Evolutionary conservation across 2,113 vertebrate genomes (phyloP), one percentile per base, ranked within the genome.

Genomic region (Tenrec ecaudatus): DNA sequence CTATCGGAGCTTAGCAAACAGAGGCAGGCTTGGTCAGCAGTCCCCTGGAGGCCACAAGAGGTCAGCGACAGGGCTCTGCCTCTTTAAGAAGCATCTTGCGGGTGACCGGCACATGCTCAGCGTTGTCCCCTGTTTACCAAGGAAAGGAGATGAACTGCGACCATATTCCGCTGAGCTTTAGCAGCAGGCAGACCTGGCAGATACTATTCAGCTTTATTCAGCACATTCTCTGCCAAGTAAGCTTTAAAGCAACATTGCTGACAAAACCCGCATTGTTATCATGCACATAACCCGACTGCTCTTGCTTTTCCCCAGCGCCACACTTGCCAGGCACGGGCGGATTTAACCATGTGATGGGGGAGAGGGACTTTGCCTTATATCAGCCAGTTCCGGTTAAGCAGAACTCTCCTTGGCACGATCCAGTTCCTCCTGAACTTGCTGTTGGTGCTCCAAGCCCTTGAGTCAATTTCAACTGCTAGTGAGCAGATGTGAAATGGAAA

Each of bases 81-180:
- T 78, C 71, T 83, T 88, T 82, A 82, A 88, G 88, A 84, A 36
- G n/a, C 31, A 76, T 84, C 94, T 96, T 90, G 69, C 84, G 80
- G 86, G 29, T 84, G 82, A 89, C 66, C 82, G 86, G 15, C 47
- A 86, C 82, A 79, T 38, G 57, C 64, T 86, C 76, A 53, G 47
- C 31, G 36, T 91, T 92, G 88, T 71, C 64, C 31, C 16, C 73
- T 81, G 38, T 79, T 76, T 80, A 88, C 29, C 76, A 89, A 66
- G 38, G 68, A 64, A 47, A 36, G 20, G 29, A 86, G 58, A 86
- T 40, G 87, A 89, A 86, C 22, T n/a, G 40, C 71, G 77, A 36
- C 33, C 58, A 23, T 82, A 60, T 53, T 86, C 77, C 25, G 15
- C 71, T 68, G 73, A 38, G 14, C 43, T 90, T 88, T 71, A 80